Base-by-base conservation (phyloP, 2,888 invertebrate genomes). In the Allacma fusca region DNA sequence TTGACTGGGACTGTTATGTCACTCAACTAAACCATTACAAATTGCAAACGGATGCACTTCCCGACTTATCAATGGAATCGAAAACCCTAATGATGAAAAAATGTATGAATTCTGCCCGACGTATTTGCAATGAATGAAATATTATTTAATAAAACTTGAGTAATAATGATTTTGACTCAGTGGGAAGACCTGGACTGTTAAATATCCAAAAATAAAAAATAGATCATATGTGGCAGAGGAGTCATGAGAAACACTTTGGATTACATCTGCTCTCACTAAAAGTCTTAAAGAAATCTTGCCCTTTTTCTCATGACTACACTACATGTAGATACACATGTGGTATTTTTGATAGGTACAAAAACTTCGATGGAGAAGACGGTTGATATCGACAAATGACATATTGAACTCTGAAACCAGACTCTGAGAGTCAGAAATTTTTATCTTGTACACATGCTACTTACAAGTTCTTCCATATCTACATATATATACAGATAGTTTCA, bases 361-460 rank as follows among this genome's bases (percentile, higher is more conserved):
- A 5, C 16, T 5, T 16, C 9, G 34, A 34, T 34, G 9, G 34
- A 34, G 34, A n/a, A 34, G 50, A 50, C 16, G 7, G n/a, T 50
- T 4, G 50, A 50, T n/a, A 50, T 50, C 50, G 50, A 50, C 5
- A 50, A 50, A 50, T n/a, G 16, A 19, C 50, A 50, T 50, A 16
- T 50, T 50, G 50, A 50, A 50, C 50, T 50, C 50, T 50, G 50
- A 50, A 50, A 50, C 50, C 50, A 50, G 50, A 50, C 50, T 50
- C 19, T 34, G 34, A 34, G 16, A 50, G 50, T 5, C 4, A 50
- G 5, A 34, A 34, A 9, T 34, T 9, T 34, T 50, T 50, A 50
- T 50, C 50, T 4, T 50, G 50, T 50, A 50, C 50, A 50, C 9
- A 50, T 50, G 50, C 2, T 50, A 50, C 2, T 13, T 19, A 50